Percentiles rank a stretch among this genome's conserved stretches.
phyloP scores from a whole-genome alignment of 2,888 invertebrate genomes.

The Catotricha subobsoleta region DNA sequence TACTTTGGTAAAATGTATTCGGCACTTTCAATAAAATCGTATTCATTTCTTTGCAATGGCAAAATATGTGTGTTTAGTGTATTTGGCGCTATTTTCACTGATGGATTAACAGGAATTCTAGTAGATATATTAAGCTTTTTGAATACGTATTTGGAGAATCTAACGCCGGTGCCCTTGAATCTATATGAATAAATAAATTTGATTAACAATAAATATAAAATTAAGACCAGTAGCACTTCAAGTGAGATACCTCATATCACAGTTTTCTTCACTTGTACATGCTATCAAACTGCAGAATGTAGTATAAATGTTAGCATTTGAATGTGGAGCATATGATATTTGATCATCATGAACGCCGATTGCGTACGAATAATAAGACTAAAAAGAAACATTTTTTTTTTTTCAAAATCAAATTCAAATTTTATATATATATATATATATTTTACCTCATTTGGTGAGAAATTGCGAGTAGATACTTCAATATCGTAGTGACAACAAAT shows the following conservation, averaged over 20 bases:
- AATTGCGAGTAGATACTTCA: no score
- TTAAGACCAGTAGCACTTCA: no score
- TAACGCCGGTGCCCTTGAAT: no score
- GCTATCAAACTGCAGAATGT: background rate
- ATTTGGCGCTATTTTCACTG: slow-evolving; percentile 22
- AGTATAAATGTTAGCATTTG: background rate
- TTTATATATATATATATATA: no score
- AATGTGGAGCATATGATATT: background rate
- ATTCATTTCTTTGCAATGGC: slow-evolving; percentile 30
- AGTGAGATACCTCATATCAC: no score
- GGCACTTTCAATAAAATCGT: no score
- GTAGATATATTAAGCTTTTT: background rate
- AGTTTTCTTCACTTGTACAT: no score
- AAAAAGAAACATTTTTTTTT: background rate
- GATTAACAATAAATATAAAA: background rate
- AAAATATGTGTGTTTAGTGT: slow-evolving; percentile 32
- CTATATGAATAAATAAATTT: background rate
- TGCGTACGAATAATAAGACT: background rate
- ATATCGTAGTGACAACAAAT: background rate
- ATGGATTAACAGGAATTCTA: background rate
- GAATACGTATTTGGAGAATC: no score
- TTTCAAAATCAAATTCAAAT: no score
- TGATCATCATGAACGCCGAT: background rate
- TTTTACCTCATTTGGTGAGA: no score
- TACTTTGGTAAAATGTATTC: no score